Conservation (phyloP, 2,888 invertebrate species). For the Cheilosia vulpina region DNA sequence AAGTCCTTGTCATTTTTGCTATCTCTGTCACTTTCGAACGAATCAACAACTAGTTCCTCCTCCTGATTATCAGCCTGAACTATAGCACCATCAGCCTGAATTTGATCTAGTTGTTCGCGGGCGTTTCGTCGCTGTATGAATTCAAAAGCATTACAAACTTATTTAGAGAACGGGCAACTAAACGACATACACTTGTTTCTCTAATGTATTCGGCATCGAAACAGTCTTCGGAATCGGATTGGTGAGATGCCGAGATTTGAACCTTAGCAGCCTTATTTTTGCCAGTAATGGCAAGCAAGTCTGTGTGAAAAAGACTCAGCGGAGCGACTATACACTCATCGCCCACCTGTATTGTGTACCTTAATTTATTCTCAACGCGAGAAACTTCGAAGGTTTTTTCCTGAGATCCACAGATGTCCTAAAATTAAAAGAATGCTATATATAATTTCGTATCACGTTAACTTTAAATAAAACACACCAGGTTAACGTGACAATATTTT, state of each 20-base stretch:
- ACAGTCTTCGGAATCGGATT: constrained; percentile 94
- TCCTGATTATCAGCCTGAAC: constrained; percentile 85
- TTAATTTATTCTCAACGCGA: constrained; percentile 84
- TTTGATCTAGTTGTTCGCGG: constrained; percentile 83
- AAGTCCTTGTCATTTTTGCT: constrained; percentile 87
- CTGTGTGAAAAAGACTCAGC: constrained; percentile 93
- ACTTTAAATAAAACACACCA: constrained; percentile 82
- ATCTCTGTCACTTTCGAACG: constrained; percentile 84
- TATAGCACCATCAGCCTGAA: constrained; percentile 83
- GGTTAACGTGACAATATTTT: constrained; percentile 94
- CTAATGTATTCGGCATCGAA: constrained; percentile 96
- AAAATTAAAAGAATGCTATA: constrained; percentile 25
- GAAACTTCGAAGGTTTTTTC: constrained; percentile 90
- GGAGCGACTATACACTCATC: constrained; percentile 97
- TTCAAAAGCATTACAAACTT: neutral
- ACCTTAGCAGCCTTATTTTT: constrained; percentile 88
- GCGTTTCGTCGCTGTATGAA: constrained; percentile 85
- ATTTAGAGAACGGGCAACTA: neutral
- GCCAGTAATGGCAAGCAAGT: constrained; percentile 93
- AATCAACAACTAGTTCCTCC: constrained; percentile 90
- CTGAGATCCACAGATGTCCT: constrained; percentile 94
- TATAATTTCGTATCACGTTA: too few relatives aligned
- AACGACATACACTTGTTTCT: constrained; percentile 89
- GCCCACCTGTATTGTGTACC: constrained; percentile 91
- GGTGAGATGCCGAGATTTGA: constrained; percentile 88